These are phyloP conservation scores for Drosophila arizonae DNA, from an alignment of 1,140 invertebrate genomes.

Conservation along the genomic window DNA sequence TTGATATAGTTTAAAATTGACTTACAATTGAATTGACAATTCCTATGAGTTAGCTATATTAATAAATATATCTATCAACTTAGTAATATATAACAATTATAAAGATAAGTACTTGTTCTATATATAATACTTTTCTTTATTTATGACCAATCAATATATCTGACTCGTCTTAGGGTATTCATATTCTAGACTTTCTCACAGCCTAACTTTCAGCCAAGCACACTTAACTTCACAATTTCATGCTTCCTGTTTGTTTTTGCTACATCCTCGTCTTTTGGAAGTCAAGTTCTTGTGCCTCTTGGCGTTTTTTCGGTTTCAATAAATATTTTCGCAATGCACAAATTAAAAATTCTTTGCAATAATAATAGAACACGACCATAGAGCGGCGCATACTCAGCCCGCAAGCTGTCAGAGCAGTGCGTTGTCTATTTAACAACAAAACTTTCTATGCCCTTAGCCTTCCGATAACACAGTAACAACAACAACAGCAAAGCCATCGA, in stretches of 20 bases:
- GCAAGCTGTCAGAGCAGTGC: constrained; percentile 36
- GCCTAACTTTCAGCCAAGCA: background rate
- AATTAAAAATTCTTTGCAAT: constrained; percentile 76
- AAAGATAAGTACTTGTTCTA: background rate
- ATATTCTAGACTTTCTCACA: background rate
- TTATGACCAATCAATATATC: background rate
- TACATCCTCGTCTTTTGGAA: constrained; percentile 2
- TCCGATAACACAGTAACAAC: constrained; percentile 47
- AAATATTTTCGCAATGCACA: constrained; percentile 79
- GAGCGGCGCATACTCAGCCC: constrained; percentile 29
- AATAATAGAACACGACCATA: constrained; percentile 57
- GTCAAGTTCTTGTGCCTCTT: constrained; percentile 41
- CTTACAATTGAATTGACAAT: no score
- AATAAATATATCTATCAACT: no score
- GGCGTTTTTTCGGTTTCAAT: constrained; percentile 74
- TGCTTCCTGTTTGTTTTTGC: constrained; percentile 7
- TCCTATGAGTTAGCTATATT: no score
- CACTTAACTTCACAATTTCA: background rate
- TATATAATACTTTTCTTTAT: no score
- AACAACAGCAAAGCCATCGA: constrained; percentile 24
- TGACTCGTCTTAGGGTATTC: background rate
- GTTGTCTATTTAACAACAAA: constrained; percentile 68
- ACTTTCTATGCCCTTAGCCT: constrained; percentile 58
- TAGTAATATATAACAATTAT: no score
- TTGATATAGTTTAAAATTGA: no score